phyloP scores from a whole-genome alignment of 1,140 invertebrate species.

The Drosophila eugracilis region DNA sequence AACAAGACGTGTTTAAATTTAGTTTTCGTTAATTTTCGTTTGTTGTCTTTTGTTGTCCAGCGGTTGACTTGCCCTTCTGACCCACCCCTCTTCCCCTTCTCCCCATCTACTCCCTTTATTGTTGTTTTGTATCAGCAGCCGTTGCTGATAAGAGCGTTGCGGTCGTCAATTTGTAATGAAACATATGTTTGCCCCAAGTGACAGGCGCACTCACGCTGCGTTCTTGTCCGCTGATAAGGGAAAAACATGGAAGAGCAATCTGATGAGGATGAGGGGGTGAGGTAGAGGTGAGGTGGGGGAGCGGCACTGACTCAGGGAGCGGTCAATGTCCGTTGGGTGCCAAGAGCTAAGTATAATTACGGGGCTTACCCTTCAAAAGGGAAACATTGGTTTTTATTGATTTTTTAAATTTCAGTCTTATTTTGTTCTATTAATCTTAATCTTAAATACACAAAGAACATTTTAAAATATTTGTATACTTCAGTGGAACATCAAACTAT shows the following conservation, averaged over 20 bases:
- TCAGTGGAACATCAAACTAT: too few species aligned
- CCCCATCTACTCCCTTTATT: background rate
- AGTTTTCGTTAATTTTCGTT: conserved; percentile 80
- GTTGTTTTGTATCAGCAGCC: conserved; percentile 54
- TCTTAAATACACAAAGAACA: too few species aligned
- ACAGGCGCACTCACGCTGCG: conserved; percentile 71
- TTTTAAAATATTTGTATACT: too few species aligned
- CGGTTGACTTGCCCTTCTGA: conserved; percentile 17
- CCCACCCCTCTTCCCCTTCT: background rate
- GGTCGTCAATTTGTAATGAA: conserved; percentile 79
- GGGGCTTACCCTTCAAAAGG: conserved; percentile 5
- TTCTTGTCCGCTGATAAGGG: conserved; percentile 60
- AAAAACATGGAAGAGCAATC: background rate
- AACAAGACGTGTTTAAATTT: conserved; percentile 81
- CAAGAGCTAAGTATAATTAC: conserved; percentile 15
- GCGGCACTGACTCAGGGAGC: conserved; percentile 45
- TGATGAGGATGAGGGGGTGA: background rate
- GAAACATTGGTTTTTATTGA: background rate
- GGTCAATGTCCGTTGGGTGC: conserved; percentile 60
- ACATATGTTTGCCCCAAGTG: conserved; percentile 80
- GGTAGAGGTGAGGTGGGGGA: background rate
- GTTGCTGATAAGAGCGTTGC: conserved; percentile 68
- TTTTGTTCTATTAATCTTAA: too few species aligned
- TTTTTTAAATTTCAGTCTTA: too few species aligned
- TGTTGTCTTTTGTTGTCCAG: conserved; percentile 56